Base-by-base conservation (phyloP, 2,797 vertebrate genomes). In the Lindbergichthys nudifrons region DNA sequence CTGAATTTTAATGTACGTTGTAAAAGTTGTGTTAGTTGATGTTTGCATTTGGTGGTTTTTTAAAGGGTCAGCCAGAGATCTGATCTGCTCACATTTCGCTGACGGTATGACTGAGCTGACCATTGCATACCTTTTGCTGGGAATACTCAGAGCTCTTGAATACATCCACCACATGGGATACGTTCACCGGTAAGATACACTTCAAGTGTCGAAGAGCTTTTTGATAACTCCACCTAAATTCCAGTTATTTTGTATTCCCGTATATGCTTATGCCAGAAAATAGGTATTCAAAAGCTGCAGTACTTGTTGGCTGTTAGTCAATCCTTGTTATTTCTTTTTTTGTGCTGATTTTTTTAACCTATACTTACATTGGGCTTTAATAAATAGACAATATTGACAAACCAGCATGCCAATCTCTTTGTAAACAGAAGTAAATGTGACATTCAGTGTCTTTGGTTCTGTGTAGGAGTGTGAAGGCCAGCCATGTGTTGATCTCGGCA, bases 121-220 rank as follows among this genome's bases (percentile, higher is more conserved):
- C 3, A 99, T 99, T 45, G 96, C 97, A 0, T 99, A 98, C 77
- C 97, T 99, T 82, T 92, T 99, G 59, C 95, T 97, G 59, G 98
- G 97, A 0, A 95, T 97, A 66, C 88, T 99, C 42, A 97, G 95
- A 91, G 97, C 97, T 4, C 95, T 99, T 36, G 97, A 98, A 83
- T 99, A 99, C 88, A 97, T 99, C 90, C 98, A 99, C 89, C 97
- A 97, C 72, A 99, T 99, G 97, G 98, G 98, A 89, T 99, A 99
- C 0, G 97, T 99, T 47, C 98, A 99, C 82, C 95, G 98, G 98
- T 99, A 70, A 80, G 83, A 60, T 3, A 5, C n/a, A 19, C 23
- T 16, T 18, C 4, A 9, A 36, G 32, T 36, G 32, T 36, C 8
- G 32, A 36, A 36, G 32, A 36, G 32, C 32, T 36, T 36, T 36